phyloP scores from a whole-genome alignment of 2,113 vertebrate species.

The Noctilio leporinus region DNA sequence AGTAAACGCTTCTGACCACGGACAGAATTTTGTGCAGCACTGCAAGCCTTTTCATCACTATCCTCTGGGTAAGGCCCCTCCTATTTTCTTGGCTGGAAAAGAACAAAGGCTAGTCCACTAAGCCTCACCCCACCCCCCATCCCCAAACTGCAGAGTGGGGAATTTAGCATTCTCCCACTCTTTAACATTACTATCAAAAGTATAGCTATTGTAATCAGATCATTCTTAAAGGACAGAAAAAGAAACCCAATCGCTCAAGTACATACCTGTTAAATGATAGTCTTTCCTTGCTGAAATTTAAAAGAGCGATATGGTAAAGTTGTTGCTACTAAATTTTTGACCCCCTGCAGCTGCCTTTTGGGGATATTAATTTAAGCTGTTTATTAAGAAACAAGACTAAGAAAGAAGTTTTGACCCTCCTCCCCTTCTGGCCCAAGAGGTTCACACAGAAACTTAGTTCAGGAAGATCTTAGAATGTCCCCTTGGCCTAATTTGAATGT shows the following conservation, averaged over 20 bases:
- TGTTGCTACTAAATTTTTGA: neutral
- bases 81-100: too few species aligned
- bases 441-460: neutral
- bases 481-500: neutral
- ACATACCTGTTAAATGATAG: constrained; percentile 12
- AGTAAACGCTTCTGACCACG: too few species aligned
- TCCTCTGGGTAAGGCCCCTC: too few species aligned
- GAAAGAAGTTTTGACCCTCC: neutral
- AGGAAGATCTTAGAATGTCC: neutral
- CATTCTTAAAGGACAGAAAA: neutral
- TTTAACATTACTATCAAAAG: neutral
- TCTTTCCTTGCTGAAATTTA: neutral
- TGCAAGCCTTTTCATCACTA: too few species aligned
- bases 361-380: neutral
- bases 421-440: neutral
- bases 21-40: too few species aligned
- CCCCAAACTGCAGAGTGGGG: too few species aligned
- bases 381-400: neutral
- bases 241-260: neutral
- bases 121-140: too few species aligned
- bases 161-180: too few species aligned
- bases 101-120: too few species aligned
- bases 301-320: neutral
- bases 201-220: neutral
- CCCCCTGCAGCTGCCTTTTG: neutral